Evolutionary conservation across 2,797 vertebrate genomes (phyloP).

Genomic region (Trematomus bernacchii): DNA sequence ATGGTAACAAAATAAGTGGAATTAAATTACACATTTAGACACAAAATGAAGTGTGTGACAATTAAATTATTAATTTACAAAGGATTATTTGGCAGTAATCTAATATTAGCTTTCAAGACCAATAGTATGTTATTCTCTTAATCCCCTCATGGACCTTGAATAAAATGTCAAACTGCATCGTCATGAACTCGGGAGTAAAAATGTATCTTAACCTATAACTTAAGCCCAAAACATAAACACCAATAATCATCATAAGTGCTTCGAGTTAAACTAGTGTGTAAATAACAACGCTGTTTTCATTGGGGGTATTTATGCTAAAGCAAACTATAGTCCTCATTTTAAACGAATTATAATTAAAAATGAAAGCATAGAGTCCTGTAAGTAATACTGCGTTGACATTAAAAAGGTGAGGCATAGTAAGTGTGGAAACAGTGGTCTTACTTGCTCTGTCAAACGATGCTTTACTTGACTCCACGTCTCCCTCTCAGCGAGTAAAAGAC

Average conservation of each 20-base stretch:
- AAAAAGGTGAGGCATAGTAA: slow-evolving; percentile 80
- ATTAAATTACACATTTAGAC: slow-evolving; percentile 90
- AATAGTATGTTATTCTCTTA: slow-evolving; percentile 78
- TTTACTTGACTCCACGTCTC: slow-evolving; percentile 84
- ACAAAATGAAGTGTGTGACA: slow-evolving; percentile 92
- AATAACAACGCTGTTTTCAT: slow-evolving; percentile 48
- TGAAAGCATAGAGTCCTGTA: slow-evolving; percentile 65
- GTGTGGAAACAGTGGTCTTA: slow-evolving; percentile 92
- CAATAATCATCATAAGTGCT: slow-evolving; percentile 78
- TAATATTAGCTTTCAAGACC: slow-evolving; percentile 90
- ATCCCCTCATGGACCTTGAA: slow-evolving; percentile 76
- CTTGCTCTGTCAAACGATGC: slow-evolving; percentile 90
- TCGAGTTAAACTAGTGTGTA: slow-evolving; percentile 60
- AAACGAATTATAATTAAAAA: slow-evolving; percentile 66
- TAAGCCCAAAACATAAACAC: slow-evolving; percentile 70
- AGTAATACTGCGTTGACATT: slow-evolving; percentile 73
- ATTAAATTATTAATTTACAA: slow-evolving; percentile 94
- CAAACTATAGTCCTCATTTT: slow-evolving; percentile 58
- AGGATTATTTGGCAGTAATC: slow-evolving; percentile 91
- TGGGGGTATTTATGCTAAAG: slow-evolving; percentile 35
- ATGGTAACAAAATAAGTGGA: slow-evolving; percentile 88
- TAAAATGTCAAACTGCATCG: slow-evolving; percentile 79
- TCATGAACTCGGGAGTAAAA: slow-evolving; percentile 64
- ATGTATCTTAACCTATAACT: slow-evolving; percentile 59
- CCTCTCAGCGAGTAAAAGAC: slow-evolving; percentile 77